These are phyloP conservation scores for Hirudinaria manillensis DNA, from an alignment of 2,888 invertebrate genomes.

Conservation along the genomic window DNA sequence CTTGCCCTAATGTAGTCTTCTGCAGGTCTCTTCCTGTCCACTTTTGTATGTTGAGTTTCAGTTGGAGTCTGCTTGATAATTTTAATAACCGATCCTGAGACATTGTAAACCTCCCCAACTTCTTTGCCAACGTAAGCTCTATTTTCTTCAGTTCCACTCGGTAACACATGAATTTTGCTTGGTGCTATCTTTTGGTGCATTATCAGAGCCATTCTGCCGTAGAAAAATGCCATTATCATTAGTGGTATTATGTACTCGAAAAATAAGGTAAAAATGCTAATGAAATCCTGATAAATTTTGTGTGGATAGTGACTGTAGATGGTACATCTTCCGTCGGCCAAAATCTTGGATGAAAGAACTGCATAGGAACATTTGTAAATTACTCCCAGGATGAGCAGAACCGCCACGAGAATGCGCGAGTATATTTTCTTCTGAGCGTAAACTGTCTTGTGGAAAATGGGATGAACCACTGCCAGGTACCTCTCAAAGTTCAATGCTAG, in stretches of 20 bases:
- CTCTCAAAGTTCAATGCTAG: conserved; percentile 36
- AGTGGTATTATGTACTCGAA: conserved; percentile 38
- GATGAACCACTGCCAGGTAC: conserved; percentile 36
- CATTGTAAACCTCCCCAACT: too few species aligned
- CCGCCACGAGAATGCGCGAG: conserved; percentile 15
- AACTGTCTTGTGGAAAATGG: conserved; percentile 36
- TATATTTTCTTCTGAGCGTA: conserved; percentile 31
- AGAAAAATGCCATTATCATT: conserved; percentile 34
- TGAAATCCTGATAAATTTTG: not conserved
- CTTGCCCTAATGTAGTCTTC: conserved; percentile 18
- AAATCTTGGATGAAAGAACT: conserved; percentile 26
- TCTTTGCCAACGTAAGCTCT: too few species aligned
- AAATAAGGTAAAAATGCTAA: conserved; percentile 34
- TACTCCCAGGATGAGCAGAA: conserved; percentile 34
- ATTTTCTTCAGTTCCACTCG: too few species aligned
- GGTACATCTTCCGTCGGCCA: conserved; percentile 34
- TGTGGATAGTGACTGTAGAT: conserved; percentile 34
- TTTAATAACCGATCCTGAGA: too few species aligned
- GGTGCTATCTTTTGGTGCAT: conserved; percentile 27
- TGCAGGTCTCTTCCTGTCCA: not conserved
- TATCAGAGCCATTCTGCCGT: conserved; percentile 34
- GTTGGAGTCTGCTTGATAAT: too few species aligned
- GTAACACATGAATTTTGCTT: not conserved
- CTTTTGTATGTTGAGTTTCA: not conserved
- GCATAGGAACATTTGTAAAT: conserved; percentile 29